phyloP scores from a whole-genome alignment of 2,797 vertebrate genomes.

The Poecilia velifera region DNA sequence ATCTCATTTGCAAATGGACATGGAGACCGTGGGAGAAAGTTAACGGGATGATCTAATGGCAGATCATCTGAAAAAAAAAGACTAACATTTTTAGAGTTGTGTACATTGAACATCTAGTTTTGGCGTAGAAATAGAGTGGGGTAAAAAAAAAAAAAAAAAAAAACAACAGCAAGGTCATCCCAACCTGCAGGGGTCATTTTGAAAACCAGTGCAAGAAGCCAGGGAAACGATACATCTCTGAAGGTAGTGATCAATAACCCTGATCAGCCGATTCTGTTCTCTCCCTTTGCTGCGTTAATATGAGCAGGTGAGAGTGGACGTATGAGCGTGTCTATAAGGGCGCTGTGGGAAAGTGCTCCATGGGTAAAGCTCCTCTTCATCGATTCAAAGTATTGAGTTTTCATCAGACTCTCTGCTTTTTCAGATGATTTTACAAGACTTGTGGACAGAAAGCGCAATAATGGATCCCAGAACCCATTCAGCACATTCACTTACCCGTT shows the following conservation, averaged over 20 bases:
- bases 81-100: background rate
- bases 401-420: conserved; percentile 30
- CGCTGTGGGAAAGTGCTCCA: conserved; percentile 14
- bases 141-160: background rate
- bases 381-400: conserved; percentile 46
- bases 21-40: too few relatives aligned
- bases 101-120: background rate
- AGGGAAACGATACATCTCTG: conserved; percentile 13
- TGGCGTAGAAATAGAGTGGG: background rate
- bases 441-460: conserved; percentile 16
- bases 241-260: conserved; percentile 47
- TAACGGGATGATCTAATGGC: background rate
- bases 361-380: conserved; percentile 34
- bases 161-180: conserved; percentile 17
- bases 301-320: conserved; percentile 5
- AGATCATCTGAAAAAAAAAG: background rate
- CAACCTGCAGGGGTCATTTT: conserved; percentile 16
- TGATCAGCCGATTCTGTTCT: conserved; percentile 39
- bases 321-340: background rate
- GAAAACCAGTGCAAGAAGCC: background rate
- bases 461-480: conserved; percentile 31
- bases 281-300: conserved; percentile 34
- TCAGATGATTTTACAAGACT: conserved; percentile 27
- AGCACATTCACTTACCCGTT: conserved; percentile 39
- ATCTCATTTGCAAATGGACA: too few relatives aligned